These are phyloP conservation scores for Dissostichus mawsoni DNA, from an alignment of 2,113 vertebrate genomes.

Conservation along the genomic window DNA sequence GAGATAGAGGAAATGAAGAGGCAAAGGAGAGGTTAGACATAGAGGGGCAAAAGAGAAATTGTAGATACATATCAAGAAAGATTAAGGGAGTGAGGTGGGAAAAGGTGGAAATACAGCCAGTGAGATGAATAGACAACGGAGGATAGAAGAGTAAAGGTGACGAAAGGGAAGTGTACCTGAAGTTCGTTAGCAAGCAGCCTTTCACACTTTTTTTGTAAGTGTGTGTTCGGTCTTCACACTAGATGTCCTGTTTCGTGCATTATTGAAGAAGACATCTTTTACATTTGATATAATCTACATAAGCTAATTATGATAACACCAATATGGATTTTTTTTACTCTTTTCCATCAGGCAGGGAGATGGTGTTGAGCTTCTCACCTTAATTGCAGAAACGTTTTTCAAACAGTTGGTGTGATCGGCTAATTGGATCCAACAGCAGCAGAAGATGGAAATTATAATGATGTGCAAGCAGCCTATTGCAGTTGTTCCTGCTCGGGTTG, in stretches of 20 bases:
- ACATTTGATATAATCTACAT: background rate
- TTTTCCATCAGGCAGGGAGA: background rate
- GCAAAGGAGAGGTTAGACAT: slow-evolving; percentile 32
- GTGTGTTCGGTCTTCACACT: background rate
- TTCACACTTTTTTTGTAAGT: background rate
- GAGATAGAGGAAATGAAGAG: slow-evolving; percentile 17
- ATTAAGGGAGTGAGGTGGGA: slow-evolving; percentile 27
- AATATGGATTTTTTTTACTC: background rate
- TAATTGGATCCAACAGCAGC: slow-evolving; percentile 17
- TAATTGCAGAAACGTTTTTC: slow-evolving; percentile 28
- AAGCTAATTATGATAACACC: slow-evolving; percentile 16
- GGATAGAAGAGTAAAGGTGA: background rate
- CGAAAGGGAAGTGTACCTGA: slow-evolving; percentile 7
- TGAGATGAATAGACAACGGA: slow-evolving; percentile 14
- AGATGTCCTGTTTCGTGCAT: background rate
- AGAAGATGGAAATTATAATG: slow-evolving; percentile 42
- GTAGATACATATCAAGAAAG: slow-evolving; percentile 46
- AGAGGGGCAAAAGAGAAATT: slow-evolving; percentile 34
- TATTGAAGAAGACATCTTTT: background rate
- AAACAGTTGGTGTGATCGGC: slow-evolving; percentile 13
- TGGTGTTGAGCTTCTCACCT: slow-evolving; percentile 4
- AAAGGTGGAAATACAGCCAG: slow-evolving; percentile 9
- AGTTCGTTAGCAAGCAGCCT: slow-evolving; percentile 17
- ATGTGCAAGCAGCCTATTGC: too few species aligned
- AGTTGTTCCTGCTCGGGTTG: too few species aligned